A percentile compares a stretch with the other conserved stretches of the same genome.
phyloP scores from a whole-genome alignment of 2,113 vertebrate species.

The Tupaia tana region DNA sequence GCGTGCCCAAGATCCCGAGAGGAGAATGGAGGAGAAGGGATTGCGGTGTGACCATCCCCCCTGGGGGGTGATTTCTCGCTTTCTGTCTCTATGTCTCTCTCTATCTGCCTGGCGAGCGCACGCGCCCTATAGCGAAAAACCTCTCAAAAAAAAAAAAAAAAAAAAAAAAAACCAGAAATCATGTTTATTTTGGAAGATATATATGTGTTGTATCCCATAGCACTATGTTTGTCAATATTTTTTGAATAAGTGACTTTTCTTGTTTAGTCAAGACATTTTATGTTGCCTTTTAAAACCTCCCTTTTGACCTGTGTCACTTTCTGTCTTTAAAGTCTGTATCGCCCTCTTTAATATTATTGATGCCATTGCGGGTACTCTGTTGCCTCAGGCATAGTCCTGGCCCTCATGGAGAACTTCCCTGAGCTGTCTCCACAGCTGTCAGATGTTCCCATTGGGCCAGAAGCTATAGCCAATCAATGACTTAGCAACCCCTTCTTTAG shows the following conservation, averaged over 20 bases:
- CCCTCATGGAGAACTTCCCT: not conserved
- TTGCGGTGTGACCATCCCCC: too few relatives aligned
- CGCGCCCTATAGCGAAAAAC: too few relatives aligned
- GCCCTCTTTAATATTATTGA: not conserved
- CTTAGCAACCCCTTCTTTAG: not conserved
- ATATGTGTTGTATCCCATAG: not conserved
- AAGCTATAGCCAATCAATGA: not conserved
- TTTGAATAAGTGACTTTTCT: not conserved
- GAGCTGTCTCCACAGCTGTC: not conserved
- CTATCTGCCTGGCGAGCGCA: too few relatives aligned
- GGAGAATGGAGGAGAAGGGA: too few relatives aligned
- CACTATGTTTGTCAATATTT: conserved; percentile 37
- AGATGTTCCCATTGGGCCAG: not conserved
- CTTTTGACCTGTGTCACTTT: not conserved
- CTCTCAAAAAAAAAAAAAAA: too few relatives aligned
- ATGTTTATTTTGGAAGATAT: too few relatives aligned
- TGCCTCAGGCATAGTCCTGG: not conserved
- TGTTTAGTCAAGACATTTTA: not conserved
- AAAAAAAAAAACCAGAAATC: too few relatives aligned
- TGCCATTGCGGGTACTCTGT: not conserved
- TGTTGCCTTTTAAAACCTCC: not conserved
- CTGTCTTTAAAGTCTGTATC: conserved; percentile 2
- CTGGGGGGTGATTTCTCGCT: too few relatives aligned
- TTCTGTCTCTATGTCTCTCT: too few relatives aligned
- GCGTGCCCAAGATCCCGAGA: too few relatives aligned